Evolutionary conservation across 1,140 invertebrate species (phyloP).

Genomic region (Eubasilissa regina): DNA sequence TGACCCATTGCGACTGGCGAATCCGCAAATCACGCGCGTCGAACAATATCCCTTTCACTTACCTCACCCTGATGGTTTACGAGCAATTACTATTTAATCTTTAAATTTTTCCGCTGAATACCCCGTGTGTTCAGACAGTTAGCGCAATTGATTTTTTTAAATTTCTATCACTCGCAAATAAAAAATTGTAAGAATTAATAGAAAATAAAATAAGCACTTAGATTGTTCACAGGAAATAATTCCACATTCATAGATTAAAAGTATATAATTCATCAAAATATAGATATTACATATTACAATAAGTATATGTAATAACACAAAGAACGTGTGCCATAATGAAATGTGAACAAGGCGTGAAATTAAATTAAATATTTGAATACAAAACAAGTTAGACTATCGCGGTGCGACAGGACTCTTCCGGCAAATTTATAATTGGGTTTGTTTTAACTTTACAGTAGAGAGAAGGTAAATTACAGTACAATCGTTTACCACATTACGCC

Average conservation of each 20-base stretch:
- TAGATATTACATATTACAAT: background rate
- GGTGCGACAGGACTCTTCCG: conserved; percentile 32
- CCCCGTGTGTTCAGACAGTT: no score
- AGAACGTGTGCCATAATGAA: conserved; percentile 2
- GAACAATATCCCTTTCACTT: no score
- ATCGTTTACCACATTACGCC: conserved; percentile 40
- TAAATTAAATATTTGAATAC: conserved; percentile 35
- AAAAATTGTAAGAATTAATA: no score
- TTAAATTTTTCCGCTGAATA: no score
- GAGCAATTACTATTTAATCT: no score
- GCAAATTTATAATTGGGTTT: conserved; percentile 54
- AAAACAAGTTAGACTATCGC: conserved; percentile 33
- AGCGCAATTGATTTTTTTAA: no score
- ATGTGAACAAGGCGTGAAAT: conserved; percentile 34
- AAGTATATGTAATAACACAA: background rate
- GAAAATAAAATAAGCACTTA: no score
- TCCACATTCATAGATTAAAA: background rate
- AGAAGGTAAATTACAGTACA: conserved; percentile 5
- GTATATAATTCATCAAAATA: background rate
- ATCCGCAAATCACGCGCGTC: no score
- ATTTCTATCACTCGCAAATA: no score
- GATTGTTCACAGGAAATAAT: no score
- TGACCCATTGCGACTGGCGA: no score
- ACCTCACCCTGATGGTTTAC: no score
- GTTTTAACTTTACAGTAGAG: conserved; percentile 46